Conservation (phyloP, 2,113 vertebrate genomes). For the Dicentrarchus labrax region DNA sequence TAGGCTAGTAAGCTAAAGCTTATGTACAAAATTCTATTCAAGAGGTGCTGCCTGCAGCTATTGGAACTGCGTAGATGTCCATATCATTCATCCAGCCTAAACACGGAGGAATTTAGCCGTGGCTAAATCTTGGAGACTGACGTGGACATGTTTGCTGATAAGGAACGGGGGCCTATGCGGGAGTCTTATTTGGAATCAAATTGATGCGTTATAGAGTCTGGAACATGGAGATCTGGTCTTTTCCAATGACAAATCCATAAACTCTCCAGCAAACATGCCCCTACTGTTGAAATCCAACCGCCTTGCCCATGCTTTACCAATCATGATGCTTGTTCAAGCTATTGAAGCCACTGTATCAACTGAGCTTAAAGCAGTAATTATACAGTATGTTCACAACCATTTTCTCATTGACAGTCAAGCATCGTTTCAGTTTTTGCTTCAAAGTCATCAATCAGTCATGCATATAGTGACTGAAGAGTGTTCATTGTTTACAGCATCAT, state of each 20-base stretch:
- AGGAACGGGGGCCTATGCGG: constrained; percentile 69
- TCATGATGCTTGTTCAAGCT: constrained; percentile 56
- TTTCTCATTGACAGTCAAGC: constrained; percentile 29
- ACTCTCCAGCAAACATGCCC: constrained; percentile 75
- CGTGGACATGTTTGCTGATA: constrained; percentile 83
- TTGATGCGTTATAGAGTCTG: constrained; percentile 80
- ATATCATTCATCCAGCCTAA: constrained; percentile 86
- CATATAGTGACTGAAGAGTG: neutral
- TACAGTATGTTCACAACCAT: constrained; percentile 57
- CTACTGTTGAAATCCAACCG: constrained; percentile 63
- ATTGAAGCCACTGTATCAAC: constrained; percentile 50
- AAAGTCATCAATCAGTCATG: neutral
- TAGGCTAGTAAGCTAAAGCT: constrained; percentile 89
- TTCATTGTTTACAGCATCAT: constrained; percentile 30
- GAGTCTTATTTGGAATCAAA: constrained; percentile 84
- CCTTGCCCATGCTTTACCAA: constrained; percentile 46
- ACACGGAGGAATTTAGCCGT: constrained; percentile 84
- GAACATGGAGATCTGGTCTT: constrained; percentile 78
- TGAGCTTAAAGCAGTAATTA: constrained; percentile 61
- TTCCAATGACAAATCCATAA: constrained; percentile 82
- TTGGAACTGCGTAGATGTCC: constrained; percentile 83
- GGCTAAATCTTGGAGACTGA: constrained; percentile 85
- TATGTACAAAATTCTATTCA: constrained; percentile 88
- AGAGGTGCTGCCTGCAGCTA: constrained; percentile 89
- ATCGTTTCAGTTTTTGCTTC: constrained; percentile 7